phyloP scores from a whole-genome alignment of 2,113 vertebrate species.

The Microtus ochrogaster region DNA sequence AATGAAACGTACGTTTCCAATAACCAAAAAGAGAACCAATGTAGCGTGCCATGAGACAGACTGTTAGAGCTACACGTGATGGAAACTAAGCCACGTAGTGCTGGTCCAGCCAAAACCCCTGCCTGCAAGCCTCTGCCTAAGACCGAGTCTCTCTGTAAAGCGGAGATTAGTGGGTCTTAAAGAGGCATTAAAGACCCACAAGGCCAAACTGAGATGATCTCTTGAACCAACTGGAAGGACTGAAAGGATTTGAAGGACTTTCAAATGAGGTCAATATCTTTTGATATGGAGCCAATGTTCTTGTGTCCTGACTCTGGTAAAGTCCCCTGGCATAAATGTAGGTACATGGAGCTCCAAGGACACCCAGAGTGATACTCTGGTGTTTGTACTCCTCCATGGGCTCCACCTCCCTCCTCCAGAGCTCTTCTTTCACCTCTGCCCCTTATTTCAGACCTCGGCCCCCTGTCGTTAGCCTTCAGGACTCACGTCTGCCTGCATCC shows the following conservation, averaged over 20 bases:
- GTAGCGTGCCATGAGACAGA: not conserved
- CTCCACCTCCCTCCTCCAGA: not conserved
- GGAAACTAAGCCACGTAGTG: not conserved
- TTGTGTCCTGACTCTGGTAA: not conserved
- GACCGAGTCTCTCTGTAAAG: not conserved
- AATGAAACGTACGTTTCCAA: not conserved
- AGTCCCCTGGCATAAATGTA: not conserved
- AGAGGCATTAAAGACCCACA: not conserved
- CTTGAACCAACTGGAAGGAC: not conserved
- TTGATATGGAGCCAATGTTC: not conserved
- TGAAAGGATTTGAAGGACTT: not conserved
- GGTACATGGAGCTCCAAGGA: not conserved
- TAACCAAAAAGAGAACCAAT: not conserved
- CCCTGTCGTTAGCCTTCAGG: not conserved
- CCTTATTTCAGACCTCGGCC: not conserved
- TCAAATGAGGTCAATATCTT: not conserved
- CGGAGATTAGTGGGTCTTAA: not conserved
- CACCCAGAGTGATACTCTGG: not conserved
- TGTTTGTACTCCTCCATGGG: not conserved
- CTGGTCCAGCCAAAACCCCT: not conserved
- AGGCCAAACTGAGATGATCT: not conserved
- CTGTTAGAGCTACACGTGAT: not conserved
- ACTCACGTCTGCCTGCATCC: not conserved
- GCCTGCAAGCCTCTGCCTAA: not conserved
- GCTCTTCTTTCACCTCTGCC: not conserved